These are phyloP conservation scores for Onthophagus taurus DNA, from an alignment of 1,140 invertebrate genomes.

Conservation along the genomic window DNA sequence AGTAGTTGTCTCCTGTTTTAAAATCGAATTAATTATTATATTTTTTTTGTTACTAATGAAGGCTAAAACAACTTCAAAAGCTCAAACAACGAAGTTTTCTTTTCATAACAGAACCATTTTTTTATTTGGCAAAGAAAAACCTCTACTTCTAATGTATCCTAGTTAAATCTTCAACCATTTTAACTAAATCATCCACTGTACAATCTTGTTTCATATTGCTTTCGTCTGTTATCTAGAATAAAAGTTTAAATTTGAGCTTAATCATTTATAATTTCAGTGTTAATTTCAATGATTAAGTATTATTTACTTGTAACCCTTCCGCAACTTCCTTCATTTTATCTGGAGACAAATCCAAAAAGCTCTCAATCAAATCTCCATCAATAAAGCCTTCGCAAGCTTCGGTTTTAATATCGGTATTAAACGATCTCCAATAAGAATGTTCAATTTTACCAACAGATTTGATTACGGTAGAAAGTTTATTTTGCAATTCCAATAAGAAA, in stretches of 20 bases:
- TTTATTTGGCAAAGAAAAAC: too few species aligned
- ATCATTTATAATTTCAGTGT: neutral
- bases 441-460: conserved; percentile 94
- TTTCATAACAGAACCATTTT: too few species aligned
- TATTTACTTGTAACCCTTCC: conserved; percentile 66
- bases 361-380: conserved; percentile 97
- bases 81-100: too few species aligned
- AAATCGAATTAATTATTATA: too few species aligned
- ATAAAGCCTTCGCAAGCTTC: conserved; percentile 86
- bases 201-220: conserved; percentile 79
- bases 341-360: conserved; percentile 82
- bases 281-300: neutral
- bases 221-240: conserved; percentile 74
- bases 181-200: conserved; percentile 90
- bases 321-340: conserved; percentile 89
- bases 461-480: conserved; percentile 74
- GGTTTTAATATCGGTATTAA: conserved; percentile 74
- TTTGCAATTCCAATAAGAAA: conserved; percentile 79
- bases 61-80: too few species aligned
- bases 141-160: conserved; percentile 97
- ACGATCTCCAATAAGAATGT: conserved; percentile 84
- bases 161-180: conserved; percentile 95
- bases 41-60: too few species aligned
- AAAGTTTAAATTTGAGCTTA: too few species aligned
- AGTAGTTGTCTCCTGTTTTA: too few species aligned